phyloP scores from a whole-genome alignment of 92 coral and sea anemone species.

The Paragorgia papillata region DNA sequence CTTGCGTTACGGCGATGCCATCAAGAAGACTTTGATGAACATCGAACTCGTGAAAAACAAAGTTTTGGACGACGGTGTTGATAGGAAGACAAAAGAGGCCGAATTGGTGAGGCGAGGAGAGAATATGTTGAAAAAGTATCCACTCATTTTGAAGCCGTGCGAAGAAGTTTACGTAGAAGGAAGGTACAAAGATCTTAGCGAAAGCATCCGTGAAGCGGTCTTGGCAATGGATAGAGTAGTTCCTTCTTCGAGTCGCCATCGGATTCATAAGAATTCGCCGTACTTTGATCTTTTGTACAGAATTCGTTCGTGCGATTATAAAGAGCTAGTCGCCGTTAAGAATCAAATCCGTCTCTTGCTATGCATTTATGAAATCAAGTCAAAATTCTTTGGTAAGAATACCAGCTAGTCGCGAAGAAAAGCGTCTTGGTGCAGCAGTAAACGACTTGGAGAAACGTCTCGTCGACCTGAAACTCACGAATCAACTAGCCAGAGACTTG shows the following conservation, averaged over 20 bases:
- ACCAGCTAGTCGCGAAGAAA: neutral
- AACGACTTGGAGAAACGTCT: constrained; percentile 36
- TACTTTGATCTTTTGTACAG: constrained; percentile 47
- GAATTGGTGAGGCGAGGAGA: constrained; percentile 13
- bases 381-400: constrained; percentile 47
- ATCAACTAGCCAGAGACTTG: constrained; percentile 64
- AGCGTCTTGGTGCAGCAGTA: constrained; percentile 31
- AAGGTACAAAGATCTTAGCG: neutral
- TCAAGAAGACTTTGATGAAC: constrained; percentile 68
- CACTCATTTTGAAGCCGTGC: constrained; percentile 4
- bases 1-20: constrained; percentile 77
- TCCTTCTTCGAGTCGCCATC: no score
- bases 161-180: constrained; percentile 7
- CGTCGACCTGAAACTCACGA: constrained; percentile 57
- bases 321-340: constrained; percentile 65
- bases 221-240: no score
- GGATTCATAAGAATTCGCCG: neutral
- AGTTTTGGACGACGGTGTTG: constrained; percentile 55
- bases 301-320: constrained; percentile 56
- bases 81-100: constrained; percentile 13
- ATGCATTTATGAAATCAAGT: constrained; percentile 63
- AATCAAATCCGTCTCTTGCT: constrained; percentile 63
- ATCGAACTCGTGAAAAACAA: constrained; percentile 64
- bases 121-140: constrained; percentile 29
- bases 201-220: no score